Base-by-base conservation (phyloP, 2,888 invertebrate genomes). In the Sarcophaga carnaria region DNA sequence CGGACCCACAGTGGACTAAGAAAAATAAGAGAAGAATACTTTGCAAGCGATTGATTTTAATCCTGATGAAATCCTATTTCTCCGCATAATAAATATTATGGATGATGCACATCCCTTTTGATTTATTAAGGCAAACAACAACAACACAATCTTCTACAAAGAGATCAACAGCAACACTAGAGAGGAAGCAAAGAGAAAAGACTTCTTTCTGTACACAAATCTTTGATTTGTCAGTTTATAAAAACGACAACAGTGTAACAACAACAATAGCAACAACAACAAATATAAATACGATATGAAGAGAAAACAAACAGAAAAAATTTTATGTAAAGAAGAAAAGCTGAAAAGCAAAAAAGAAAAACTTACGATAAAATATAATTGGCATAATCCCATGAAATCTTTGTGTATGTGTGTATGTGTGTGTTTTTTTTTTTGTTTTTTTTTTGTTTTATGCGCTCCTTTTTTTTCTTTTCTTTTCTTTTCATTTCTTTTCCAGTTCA, bases 361-460 rank as follows among this genome's bases (percentile, higher is more conserved):
- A 76, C 76, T 83, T 81, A 79, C 86, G 89, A 84, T 83, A 83
- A 87, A 84, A 84, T 78, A 88, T 90, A 90, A 90, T 90, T 90
- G 91, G 90, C 89, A 90, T 90, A 90, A 90, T 90, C 91, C 79
- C 89, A 72, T 90, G 89, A 89, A 90, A 89, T 90, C 89, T 89
- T 88, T 54, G 0, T 17, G 4, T 54, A 1, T 54, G 10, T 37
- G 37, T 37, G 8, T 37, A 10, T 8, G 37, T 37, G 2, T 37
- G 1, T 37, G 5, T 6, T 27, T 87, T 89, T 90, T 78, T 88
- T 71, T 79, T 70, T 22, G 22, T 22, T 79, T 70, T 17, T 17
- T 76, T 80, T 76, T 62, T 49, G 45, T 64, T 64, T 59, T 71
- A 45, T 64, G 8, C 2, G 70, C n/a, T 22, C 17, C 37, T 37